Conservation (phyloP, 2,113 vertebrate species). For the Pongo pygmaeus region DNA sequence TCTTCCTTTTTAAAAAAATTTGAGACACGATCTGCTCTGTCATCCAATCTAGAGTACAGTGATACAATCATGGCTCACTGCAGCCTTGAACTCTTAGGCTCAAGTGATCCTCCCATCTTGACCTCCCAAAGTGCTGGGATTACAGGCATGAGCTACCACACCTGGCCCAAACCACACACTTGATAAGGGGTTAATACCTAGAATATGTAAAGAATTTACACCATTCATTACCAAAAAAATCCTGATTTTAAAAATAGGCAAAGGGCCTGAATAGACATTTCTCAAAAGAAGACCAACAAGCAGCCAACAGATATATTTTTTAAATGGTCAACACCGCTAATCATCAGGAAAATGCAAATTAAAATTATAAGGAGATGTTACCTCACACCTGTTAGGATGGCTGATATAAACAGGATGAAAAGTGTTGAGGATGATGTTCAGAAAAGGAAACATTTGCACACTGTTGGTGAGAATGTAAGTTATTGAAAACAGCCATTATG, state of each 20-base stretch:
- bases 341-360: not conserved
- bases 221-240: not conserved
- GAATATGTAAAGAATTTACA: not conserved
- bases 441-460: not conserved
- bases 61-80: too few relatives aligned
- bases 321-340: not conserved
- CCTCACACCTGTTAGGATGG: not conserved
- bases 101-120: too few relatives aligned
- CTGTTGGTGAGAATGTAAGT: not conserved
- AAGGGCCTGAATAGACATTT: not conserved
- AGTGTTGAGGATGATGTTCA: not conserved
- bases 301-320: not conserved
- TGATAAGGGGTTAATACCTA: not conserved
- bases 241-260: not conserved
- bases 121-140: too few relatives aligned
- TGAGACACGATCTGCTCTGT: too few relatives aligned
- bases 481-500: not conserved
- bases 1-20: too few relatives aligned
- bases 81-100: too few relatives aligned
- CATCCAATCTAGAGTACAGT: too few relatives aligned
- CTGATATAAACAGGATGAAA: not conserved
- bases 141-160: too few relatives aligned
- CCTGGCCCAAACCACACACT: not conserved
- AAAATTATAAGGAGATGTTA: not conserved
- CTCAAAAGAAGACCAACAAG: not conserved